Evolutionary conservation across 2,888 invertebrate species (phyloP).

Genomic region (Drosophila formosana): DNA sequence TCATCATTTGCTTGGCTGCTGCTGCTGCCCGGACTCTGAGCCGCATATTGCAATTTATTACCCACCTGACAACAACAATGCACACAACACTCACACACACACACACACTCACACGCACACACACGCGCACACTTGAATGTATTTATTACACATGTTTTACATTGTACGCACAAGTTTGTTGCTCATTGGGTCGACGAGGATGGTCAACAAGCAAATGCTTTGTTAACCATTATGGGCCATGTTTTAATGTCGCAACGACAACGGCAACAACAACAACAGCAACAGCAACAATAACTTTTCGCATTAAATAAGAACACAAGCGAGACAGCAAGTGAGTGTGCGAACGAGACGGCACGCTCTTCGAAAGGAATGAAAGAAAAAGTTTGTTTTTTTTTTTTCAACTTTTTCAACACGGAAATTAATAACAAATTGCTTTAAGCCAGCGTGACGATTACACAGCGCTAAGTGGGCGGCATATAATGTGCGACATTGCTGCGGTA

Average conservation of each 20-base stretch:
- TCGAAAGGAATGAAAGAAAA: slow-evolving; percentile 42
- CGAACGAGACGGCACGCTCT: background rate
- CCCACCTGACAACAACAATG: slow-evolving; percentile 61
- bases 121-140: slow-evolving; percentile 55
- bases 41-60: slow-evolving; percentile 70
- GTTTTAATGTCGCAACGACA: slow-evolving; percentile 75
- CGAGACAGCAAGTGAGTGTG: slow-evolving; percentile 18
- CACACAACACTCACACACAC: slow-evolving; percentile 17
- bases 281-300: slow-evolving; percentile 70
- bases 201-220: slow-evolving; percentile 77
- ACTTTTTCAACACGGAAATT: slow-evolving; percentile 76
- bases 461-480: slow-evolving; percentile 25
- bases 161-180: slow-evolving; percentile 76
- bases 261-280: slow-evolving; percentile 30
- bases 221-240: slow-evolving; percentile 80
- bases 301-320: slow-evolving; percentile 67
- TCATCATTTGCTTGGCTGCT: slow-evolving; percentile 65
- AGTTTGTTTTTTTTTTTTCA: slow-evolving; percentile 47
- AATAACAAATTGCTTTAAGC: slow-evolving; percentile 80
- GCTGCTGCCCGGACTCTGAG: slow-evolving; percentile 17
- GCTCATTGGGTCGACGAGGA: slow-evolving; percentile 57
- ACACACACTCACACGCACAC: slow-evolving; percentile 3
- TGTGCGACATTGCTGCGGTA: background rate
- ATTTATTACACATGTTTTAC: slow-evolving; percentile 81
- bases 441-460: slow-evolving; percentile 62